Percentiles rank a stretch among this genome's conserved stretches.
phyloP scores from a whole-genome alignment of 2,888 invertebrate genomes.

The Pristionchus japonicus region DNA sequence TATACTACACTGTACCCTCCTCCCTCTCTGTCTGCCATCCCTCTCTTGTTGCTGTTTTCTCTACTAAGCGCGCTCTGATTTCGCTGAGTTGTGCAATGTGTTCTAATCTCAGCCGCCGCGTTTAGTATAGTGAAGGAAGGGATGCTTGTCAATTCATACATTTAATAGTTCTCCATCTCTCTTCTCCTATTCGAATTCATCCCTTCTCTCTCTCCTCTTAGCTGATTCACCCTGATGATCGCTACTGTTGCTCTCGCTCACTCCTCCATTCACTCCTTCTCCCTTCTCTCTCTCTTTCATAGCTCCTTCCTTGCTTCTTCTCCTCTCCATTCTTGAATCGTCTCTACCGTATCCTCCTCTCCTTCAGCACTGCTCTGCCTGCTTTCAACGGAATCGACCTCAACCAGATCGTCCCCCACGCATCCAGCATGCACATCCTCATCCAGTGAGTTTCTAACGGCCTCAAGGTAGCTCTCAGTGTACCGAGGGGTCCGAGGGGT shows the following conservation, averaged over 20 bases:
- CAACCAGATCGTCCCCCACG: constrained; percentile 12
- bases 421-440: constrained; percentile 22
- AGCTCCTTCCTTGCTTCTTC: background rate
- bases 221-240: constrained; percentile 24
- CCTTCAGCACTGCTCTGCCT: background rate
- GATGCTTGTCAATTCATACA: background rate
- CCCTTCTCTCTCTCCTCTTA: background rate
- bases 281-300: background rate
- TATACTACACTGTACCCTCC: background rate
- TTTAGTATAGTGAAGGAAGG: background rate
- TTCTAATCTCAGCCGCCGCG: background rate
- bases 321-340: background rate
- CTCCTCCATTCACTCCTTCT: constrained; percentile 5
- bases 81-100: background rate
- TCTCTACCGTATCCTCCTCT: background rate
- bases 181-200: no score
- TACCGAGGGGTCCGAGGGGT: background rate
- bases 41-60: background rate
- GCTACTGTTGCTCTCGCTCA: constrained; percentile 11
- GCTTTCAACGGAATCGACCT: background rate
- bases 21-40: background rate
- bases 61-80: background rate
- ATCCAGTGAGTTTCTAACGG: constrained; percentile 13
- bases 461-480: no score
- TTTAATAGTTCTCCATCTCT: background rate